Evolutionary conservation across 2,888 invertebrate genomes (phyloP), one percentile per base, ranked within the genome.

Genomic region (Oscheius sp.): DNA sequence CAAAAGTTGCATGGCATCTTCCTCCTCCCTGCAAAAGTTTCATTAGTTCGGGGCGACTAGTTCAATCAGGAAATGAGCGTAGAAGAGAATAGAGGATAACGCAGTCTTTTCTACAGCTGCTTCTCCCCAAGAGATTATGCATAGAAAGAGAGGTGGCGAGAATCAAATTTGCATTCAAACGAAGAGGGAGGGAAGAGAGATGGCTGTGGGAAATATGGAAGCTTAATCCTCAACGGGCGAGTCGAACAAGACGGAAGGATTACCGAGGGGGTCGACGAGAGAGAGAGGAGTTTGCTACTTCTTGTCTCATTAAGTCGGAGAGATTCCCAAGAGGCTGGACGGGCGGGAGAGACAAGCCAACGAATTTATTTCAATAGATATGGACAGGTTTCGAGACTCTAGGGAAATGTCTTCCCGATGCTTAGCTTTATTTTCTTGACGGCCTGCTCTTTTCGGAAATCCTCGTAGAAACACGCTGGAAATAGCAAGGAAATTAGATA

Each of bases 151-250:
- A 27, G 42, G 27, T 61, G 45, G 55, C 55, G 33, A 55, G 61
- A 61, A 61, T 61, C 61, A 45, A 61, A 61, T 61, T 61, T 61
- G 61, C 61, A 61, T 61, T 27, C 39, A 39, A 57, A 57, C 39
- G 57, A 58, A 34, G 34, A 31, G 20, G 12, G 31, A 53, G 29
- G 53, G 31, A 31, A 31, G 53, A n/a, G 37, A 55, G 55, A 33
- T 55, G 55, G 34, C 23, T n/a, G n/a, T n/a, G n/a, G 48, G 48
- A 48, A 25, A 25, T 17, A 48, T 34, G 34, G 55, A 34, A 33
- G 17, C 37, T 34, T 55, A 55, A 55, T 33, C 55, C 53, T 33
- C 55, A 20, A n/a, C 33, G 55, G 52, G 29, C 42, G 52, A 29
- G 29, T 52, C 52, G 52, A 52, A 52, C 52, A 52, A 52, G 52